Percentiles rank a stretch among this genome's conserved stretches.
These are phyloP conservation scores for Neoniphon sammara DNA, from an alignment of 2,797 vertebrate species.

Conservation along the genomic window DNA sequence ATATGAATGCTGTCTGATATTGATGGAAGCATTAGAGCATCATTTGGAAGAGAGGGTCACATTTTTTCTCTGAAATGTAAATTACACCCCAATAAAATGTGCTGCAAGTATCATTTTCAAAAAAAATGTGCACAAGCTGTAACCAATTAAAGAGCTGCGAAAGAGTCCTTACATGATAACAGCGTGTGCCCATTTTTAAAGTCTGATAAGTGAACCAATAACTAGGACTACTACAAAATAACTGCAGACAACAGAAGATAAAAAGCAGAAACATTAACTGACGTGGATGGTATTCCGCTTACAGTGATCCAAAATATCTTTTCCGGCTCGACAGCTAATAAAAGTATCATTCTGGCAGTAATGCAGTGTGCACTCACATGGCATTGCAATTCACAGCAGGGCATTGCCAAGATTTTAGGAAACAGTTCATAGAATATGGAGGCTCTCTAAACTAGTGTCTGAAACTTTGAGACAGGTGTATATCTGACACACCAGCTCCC, in stretches of 20 bases:
- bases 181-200: constrained; percentile 43
- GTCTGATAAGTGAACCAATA: constrained; percentile 45
- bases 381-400: constrained; percentile 12
- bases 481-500: neutral
- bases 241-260: constrained; percentile 28
- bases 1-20: constrained; percentile 43
- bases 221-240: constrained; percentile 36
- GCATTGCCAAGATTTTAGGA: neutral
- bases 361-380: neutral
- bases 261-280: constrained; percentile 23
- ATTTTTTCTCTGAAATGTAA: constrained; percentile 54
- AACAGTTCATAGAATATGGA: neutral
- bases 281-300: constrained; percentile 28
- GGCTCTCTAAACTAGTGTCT: neutral
- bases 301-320: constrained; percentile 29
- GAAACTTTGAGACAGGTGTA: neutral
- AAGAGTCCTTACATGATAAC: constrained; percentile 47
- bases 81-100: constrained; percentile 45
- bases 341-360: constrained; percentile 13
- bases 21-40: constrained; percentile 47
- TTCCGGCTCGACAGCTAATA: constrained; percentile 6
- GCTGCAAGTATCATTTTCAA: constrained; percentile 44
- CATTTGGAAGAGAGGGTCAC: constrained; percentile 35
- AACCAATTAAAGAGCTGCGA: constrained; percentile 53
- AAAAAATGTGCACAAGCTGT: constrained; percentile 33